A percentile compares a stretch with the other conserved stretches of the same genome.
Conservation (phyloP, 2,888 invertebrate species). For the Helobdella robusta region DNA sequence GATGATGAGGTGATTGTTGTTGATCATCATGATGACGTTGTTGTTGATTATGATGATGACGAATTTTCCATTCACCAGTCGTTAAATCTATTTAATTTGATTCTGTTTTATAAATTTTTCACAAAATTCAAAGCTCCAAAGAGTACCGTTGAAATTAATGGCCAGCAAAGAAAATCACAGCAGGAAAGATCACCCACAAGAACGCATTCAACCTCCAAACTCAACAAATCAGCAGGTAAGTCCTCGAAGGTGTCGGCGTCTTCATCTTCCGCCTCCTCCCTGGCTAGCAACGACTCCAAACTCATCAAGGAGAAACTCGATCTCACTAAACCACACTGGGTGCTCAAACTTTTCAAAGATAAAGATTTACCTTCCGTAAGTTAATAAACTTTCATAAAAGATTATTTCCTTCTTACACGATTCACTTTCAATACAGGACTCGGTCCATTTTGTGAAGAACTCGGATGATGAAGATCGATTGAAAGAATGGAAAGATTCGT, state of each 20-base stretch:
- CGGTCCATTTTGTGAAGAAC: no score
- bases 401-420: background rate
- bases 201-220: background rate
- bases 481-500: background rate
- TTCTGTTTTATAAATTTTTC: no score
- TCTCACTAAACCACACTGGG: conserved; percentile 16
- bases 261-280: no score
- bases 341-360: conserved; percentile 15
- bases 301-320: background rate
- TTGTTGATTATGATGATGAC: no score
- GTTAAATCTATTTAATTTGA: no score
- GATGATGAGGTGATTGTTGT: no score
- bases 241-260: background rate
- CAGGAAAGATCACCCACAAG: no score
- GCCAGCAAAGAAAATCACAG: no score
- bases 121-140: no score
- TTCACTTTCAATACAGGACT: background rate
- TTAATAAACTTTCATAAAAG: background rate
- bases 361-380: background rate
- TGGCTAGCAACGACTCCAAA: background rate
- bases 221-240: background rate
- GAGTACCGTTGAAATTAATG: no score
- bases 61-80: no score
- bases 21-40: no score
- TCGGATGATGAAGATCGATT: background rate